phyloP scores from a whole-genome alignment of 2,888 invertebrate species.

The Acronicta aceris region DNA sequence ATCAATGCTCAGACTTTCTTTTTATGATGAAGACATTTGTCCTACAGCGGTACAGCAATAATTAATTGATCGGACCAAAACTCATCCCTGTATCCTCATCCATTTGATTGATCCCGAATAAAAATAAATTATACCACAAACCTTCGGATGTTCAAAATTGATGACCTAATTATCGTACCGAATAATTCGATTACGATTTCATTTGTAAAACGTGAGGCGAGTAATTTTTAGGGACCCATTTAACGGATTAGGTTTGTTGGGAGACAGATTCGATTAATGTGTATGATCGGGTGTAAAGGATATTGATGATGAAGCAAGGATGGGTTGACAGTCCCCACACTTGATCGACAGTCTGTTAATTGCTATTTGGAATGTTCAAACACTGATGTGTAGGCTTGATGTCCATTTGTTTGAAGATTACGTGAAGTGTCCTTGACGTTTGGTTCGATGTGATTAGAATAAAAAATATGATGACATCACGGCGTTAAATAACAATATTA shows the following conservation, averaged over 20 bases:
- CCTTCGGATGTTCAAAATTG: slow-evolving; percentile 22
- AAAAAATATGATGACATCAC: neutral
- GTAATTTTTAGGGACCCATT: slow-evolving; percentile 45
- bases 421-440: slow-evolving; percentile 2
- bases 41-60: too few species aligned
- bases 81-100: neutral
- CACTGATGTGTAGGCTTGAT: slow-evolving; percentile 28
- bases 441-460: neutral
- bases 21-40: too few species aligned
- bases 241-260: slow-evolving; percentile 51
- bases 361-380: slow-evolving; percentile 63
- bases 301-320: slow-evolving; percentile 62
- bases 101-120: slow-evolving; percentile 16
- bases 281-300: slow-evolving; percentile 53
- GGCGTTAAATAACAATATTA: neutral
- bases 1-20: too few species aligned
- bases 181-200: slow-evolving; percentile 36
- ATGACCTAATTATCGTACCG: slow-evolving; percentile 31
- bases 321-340: slow-evolving; percentile 53
- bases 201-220: slow-evolving; percentile 38
- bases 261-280: slow-evolving; percentile 65
- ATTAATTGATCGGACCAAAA: neutral
- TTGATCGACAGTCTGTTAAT: slow-evolving; percentile 70
- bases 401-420: slow-evolving; percentile 30
- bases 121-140: slow-evolving; percentile 25